A percentile compares a stretch with the other conserved stretches of the same genome.
Conservation (phyloP, 2,113 vertebrate species). For the Sylvilagus bachmani region DNA sequence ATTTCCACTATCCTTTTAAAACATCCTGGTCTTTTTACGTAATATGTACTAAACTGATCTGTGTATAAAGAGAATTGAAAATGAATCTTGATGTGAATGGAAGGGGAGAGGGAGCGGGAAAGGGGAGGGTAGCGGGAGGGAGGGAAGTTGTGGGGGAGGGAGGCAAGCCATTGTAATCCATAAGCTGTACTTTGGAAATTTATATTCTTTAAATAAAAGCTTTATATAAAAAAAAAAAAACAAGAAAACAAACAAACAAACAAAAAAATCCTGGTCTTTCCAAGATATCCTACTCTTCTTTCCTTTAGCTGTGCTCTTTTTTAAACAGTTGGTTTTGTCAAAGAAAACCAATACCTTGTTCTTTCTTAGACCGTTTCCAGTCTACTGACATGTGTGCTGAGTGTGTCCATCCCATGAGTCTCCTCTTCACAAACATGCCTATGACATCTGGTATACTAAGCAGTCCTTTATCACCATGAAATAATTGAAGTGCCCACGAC, state of each 20-base stretch:
- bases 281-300: background rate
- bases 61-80: too few relatives aligned
- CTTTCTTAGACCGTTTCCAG: background rate
- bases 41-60: too few relatives aligned
- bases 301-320: background rate
- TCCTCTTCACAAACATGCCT: background rate
- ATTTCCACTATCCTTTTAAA: background rate
- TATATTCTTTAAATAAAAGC: too few relatives aligned
- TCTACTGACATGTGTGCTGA: background rate
- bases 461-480: background rate
- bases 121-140: too few relatives aligned
- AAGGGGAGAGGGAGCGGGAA: too few relatives aligned
- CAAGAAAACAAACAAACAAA: too few relatives aligned
- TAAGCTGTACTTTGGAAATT: too few relatives aligned
- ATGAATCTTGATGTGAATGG: too few relatives aligned
- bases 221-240: too few relatives aligned
- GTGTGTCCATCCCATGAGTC: accelerated
- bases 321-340: background rate
- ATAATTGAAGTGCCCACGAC: background rate
- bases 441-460: too few relatives aligned
- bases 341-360: background rate
- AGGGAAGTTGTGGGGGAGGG: too few relatives aligned
- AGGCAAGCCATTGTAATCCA: too few relatives aligned
- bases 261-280: background rate
- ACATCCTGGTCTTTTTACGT: background rate